These are phyloP conservation scores for Oasisia sp. DNA, from an alignment of 2,888 invertebrate genomes.

Conservation along the genomic window DNA sequence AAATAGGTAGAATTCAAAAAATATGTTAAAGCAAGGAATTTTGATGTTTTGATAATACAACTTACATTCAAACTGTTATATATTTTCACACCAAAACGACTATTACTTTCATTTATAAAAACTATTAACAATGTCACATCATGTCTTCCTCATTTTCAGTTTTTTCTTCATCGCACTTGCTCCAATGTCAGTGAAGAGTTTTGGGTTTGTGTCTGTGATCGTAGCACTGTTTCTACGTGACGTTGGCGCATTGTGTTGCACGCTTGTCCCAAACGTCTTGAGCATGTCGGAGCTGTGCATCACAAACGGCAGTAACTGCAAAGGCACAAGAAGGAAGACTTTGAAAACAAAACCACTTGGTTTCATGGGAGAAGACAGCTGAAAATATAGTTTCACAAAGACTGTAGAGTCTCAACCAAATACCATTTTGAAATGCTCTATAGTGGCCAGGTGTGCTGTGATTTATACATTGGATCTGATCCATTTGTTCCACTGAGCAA, in stretches of 20 bases:
- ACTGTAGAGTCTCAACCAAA: too few species aligned
- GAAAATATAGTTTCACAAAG: too few species aligned
- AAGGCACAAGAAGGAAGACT: background rate
- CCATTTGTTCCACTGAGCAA: background rate
- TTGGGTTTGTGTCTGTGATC: background rate
- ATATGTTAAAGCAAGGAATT: background rate
- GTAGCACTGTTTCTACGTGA: background rate
- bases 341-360: background rate
- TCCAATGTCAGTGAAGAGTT: background rate
- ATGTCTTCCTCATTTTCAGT: background rate
- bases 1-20: background rate
- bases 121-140: conserved; percentile 3
- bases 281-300: background rate
- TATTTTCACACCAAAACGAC: background rate
- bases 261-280: background rate
- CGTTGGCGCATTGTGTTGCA: background rate
- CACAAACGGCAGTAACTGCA: background rate
- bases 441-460: background rate
- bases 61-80: background rate
- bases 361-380: background rate
- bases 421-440: background rate
- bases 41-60: background rate
- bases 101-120: background rate
- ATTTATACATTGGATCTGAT: background rate
- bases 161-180: background rate